Base-by-base conservation (phyloP, 2,888 invertebrate genomes). In the Lasioglossum pauxillum region DNA sequence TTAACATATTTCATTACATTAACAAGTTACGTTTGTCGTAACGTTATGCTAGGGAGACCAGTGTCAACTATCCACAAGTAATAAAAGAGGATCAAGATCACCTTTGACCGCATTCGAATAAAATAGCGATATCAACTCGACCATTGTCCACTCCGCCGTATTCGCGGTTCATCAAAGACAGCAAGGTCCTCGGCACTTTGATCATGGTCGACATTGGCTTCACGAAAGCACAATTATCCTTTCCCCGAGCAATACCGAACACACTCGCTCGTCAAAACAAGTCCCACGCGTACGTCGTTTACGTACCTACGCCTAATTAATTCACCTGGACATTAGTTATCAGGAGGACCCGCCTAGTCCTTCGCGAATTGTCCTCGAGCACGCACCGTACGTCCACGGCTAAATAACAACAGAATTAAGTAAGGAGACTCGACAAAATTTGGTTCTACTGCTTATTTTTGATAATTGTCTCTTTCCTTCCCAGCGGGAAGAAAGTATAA, bases 321-420 rank as follows among this genome's bases (percentile, higher is more conserved):
- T 82, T 31, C 4, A 16, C 53, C 19, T 19, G 10, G 16, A 27
- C 8, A 10, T 41, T 23, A 27, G 41, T n/a, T 53, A 53, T 53
- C 53, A 53, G 5, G 0, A 31, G 23, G 16, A 72, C 44, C 27
- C 74, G 10, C 2, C 64, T 12, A 8, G 27, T 5, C 1, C 2
- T 3, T 8, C 35, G 71, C 1, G 27, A 71, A 71, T 72, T 23
- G 19, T 19, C 14, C 0, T 16, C n/a, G 35, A 8, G 49, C 75
- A 71, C 57, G 71, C 67, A 44, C 35, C 53, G 67, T 8, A 35
- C 23, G 8, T n/a, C 10, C 38, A 8, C 75, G 23, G n/a, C 64
- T 74, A 69, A 67, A 78, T 57, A 82, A 75, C 38, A 75, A 64
- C 10, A 60, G 46, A 23, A 73, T 46, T 49, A 46, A 57, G 69